Evolutionary conservation across 1,140 invertebrate species (phyloP).

Genomic region (Anagrus nilaparvatae): DNA sequence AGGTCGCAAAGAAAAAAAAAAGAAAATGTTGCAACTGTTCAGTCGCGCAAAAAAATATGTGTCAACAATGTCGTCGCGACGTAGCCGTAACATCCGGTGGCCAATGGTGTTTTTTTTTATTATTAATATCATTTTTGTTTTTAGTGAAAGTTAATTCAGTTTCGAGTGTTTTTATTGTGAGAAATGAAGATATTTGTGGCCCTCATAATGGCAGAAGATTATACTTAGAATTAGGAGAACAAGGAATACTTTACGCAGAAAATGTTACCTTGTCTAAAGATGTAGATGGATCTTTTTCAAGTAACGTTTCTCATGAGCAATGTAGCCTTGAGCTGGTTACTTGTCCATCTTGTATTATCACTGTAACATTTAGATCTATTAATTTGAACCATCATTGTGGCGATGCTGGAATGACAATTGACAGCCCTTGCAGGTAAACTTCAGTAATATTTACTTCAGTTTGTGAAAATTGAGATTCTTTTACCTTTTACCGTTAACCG

Average conservation of each 20-base stretch:
- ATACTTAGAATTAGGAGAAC: conserved; percentile 51
- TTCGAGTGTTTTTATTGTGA: conserved; percentile 23
- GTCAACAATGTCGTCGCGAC: background rate
- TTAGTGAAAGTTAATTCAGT: too few species aligned
- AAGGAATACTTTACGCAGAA: conserved; percentile 45
- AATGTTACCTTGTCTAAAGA: conserved; percentile 38
- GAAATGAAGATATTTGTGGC: conserved; percentile 51
- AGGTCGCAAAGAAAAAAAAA: too few species aligned
- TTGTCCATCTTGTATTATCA: conserved; percentile 59
- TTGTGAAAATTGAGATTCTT: too few species aligned
- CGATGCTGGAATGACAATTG: conserved; percentile 31
- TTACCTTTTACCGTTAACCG: too few species aligned
- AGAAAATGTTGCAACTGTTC: too few species aligned
- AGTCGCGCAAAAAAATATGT: background rate
- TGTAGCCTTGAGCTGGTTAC: conserved; percentile 60
- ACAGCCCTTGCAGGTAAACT: conserved; percentile 35
- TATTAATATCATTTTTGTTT: conserved; percentile 19
- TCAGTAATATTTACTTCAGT: background rate
- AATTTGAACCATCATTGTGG: conserved; percentile 36
- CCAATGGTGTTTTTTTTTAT: too few species aligned
- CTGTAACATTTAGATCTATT: conserved; percentile 48
- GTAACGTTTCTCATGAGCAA: conserved; percentile 42
- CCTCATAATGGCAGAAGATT: conserved; percentile 47
- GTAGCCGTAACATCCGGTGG: background rate
- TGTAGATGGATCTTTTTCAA: conserved; percentile 10